Evolutionary conservation across 2,113 vertebrate genomes (phyloP), one percentile per base, ranked within the genome.

Genomic region (Neolamprologus brichardi): DNA sequence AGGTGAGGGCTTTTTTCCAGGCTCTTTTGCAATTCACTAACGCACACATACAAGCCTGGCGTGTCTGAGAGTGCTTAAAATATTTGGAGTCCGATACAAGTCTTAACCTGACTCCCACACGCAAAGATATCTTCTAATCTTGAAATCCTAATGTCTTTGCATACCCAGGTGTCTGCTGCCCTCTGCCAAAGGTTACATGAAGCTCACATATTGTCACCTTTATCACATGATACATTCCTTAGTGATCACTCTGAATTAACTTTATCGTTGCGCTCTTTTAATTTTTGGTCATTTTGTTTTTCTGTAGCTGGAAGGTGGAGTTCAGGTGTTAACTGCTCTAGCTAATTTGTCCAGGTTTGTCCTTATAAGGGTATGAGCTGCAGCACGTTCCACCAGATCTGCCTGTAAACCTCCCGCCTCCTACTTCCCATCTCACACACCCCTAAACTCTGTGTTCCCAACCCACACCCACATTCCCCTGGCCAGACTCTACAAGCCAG

Each of bases 351-450:
- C 52, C 91, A 92, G 52, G 84, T 88, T 91, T 95, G 87, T 56
- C 95, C 95, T 93, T 95, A 93, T 95, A 95, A 91, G 95, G 94
- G 12, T 14, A 91, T 30, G n/a, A 91, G 82, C 83, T 79, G 87
- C 44, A 84, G 87, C n/a, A 90, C 79, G 89, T 95, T 89, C 13
- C n/a, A 89, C 80, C 78, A 52, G 89, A 52, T 58, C 87, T 81
- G 82, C 56, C 83, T 67, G 54, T 9, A 77, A 87, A 84, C 46
- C 89, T 84, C 87, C 87, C 67, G 25, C 92, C 91, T 91, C 88
- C 89, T 39, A 41, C 84, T 72, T 91, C 91, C 91, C 77, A 83
- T 85, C 83, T 84, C 86, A 70, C 94, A 91, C 91, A 93, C 87
- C 84, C 84, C 88, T 77, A 77, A 77, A 83, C 86, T 17, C 88